These are phyloP conservation scores for Cremastinae sp. DNA, from an alignment of 2,888 invertebrate genomes.

Conservation along the genomic window DNA sequence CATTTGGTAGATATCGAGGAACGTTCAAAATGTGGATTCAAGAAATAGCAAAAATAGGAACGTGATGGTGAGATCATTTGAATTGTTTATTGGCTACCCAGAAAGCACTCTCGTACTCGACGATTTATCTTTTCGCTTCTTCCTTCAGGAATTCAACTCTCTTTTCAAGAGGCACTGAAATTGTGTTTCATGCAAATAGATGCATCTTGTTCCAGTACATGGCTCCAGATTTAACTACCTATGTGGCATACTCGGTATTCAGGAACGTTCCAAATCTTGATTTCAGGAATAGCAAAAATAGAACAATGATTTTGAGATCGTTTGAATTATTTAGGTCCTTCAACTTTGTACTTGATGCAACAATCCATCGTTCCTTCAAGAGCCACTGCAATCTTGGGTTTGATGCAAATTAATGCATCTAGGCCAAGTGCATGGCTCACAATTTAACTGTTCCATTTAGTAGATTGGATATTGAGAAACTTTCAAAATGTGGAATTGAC, in stretches of 20 bases:
- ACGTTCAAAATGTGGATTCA: too few species aligned
- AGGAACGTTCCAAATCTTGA: too few species aligned
- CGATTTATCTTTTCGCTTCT: slow-evolving; percentile 23
- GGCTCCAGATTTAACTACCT: slow-evolving; percentile 5
- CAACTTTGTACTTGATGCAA: not conserved
- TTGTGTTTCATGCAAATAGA: slow-evolving; percentile 42
- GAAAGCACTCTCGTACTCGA: slow-evolving; percentile 39
- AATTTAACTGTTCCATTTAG: too few species aligned
- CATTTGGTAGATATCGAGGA: slow-evolving; percentile 6
- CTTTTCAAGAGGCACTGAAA: slow-evolving; percentile 23
- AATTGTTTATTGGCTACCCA: slow-evolving; percentile 50
- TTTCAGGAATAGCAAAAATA: slow-evolving; percentile 16
- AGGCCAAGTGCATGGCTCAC: slow-evolving; percentile 27
- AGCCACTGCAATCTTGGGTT: slow-evolving; percentile 27
- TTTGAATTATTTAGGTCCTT: too few species aligned
- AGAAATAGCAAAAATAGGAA: slow-evolving; percentile 17
- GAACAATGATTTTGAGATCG: slow-evolving; percentile 24
- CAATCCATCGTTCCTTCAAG: slow-evolving; percentile 5
- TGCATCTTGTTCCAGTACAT: slow-evolving; percentile 42
- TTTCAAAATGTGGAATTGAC: too few species aligned
- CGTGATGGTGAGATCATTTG: slow-evolving; percentile 25
- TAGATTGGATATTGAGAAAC: too few species aligned
- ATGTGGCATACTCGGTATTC: slow-evolving; percentile 4
- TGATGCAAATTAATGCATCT: slow-evolving; percentile 48
- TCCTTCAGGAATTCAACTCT: not conserved